A percentile compares a stretch with the other conserved stretches of the same genome.
Evolutionary conservation across 2,113 vertebrate genomes (phyloP).

Genomic region (Trichechus manatus): DNA sequence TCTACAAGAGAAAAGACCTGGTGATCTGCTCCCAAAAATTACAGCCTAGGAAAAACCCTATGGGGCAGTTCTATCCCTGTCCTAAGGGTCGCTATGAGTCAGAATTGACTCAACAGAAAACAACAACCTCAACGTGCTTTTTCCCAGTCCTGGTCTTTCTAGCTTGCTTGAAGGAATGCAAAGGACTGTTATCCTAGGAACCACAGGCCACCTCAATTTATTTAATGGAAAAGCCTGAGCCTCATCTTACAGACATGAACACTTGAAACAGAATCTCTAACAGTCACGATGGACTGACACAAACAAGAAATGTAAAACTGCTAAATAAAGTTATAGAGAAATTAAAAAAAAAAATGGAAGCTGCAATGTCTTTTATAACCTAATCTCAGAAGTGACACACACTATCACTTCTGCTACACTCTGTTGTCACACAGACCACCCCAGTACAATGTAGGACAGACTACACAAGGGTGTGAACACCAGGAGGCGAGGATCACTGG

Average conservation of each 20-base stretch:
- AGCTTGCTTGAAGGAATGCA: neutral
- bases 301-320: neutral
- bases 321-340: neutral
- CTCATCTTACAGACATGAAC: neutral
- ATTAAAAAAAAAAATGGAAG: neutral
- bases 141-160: neutral
- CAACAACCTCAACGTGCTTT: neutral
- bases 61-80: too few species aligned
- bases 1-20: too few species aligned
- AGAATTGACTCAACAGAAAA: too few species aligned
- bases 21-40: too few species aligned
- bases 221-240: neutral
- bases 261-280: neutral
- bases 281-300: neutral
- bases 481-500: neutral
- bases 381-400: neutral
- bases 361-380: neutral
- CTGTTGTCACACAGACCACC: neutral
- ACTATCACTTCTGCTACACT: neutral
- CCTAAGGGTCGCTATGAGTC: too few species aligned
- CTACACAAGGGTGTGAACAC: neutral
- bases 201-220: neutral
- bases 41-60: too few species aligned
- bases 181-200: too few species aligned
- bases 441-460: neutral